Base-by-base conservation (phyloP, 2,113 vertebrate species). In the Typhlomys cinereus region DNA sequence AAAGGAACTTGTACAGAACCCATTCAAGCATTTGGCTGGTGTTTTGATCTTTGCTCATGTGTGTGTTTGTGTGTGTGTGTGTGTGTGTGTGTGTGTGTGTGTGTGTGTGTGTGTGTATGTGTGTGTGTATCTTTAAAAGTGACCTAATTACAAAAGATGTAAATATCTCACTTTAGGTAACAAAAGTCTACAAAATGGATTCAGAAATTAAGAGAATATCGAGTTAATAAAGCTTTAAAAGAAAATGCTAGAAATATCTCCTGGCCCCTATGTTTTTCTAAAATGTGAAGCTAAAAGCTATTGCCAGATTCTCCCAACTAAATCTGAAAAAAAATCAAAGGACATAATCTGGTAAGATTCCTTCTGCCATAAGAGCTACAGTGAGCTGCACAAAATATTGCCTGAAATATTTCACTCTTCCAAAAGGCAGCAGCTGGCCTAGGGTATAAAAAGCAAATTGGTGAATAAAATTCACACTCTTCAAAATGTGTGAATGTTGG, bases 271-370 rank as follows among this genome's bases (percentile, higher is more conserved):
- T n/a, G 23, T 94, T 95, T 96, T 97, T 96, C 89, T 74, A 92
- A 96, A 90, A 85, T 92, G 96, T 0, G 0, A 96, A 97, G 95
- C 74, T 93, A 57, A 44, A 92, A 84, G 94, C 88, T 76, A 91
- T 64, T 4, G 92, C 90, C 92, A 96, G 92, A 95, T 93, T 86
- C 89, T 91, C 89, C 46, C 67, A 76, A 83, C 90, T 61, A 94
- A 97, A 97, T 74, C 96, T 79, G 93, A 70, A 93, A 97, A n/a
- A 97, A 31, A 97, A 95, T 84, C 93, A 97, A 98, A 98, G 96
- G 96, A 94, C 96, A 95, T 94, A 97, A 95, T 97, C 94, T 97
- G 96, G 94, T 96, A 92, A 89, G 95, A 94, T 82, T 96, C 96
- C 94, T 97, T 95, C 96, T 97, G 92, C 96, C 78, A 29, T 78